These are phyloP conservation scores for Delphinapterus leucas DNA, from an alignment of 2,113 vertebrate genomes.

Conservation along the genomic window DNA sequence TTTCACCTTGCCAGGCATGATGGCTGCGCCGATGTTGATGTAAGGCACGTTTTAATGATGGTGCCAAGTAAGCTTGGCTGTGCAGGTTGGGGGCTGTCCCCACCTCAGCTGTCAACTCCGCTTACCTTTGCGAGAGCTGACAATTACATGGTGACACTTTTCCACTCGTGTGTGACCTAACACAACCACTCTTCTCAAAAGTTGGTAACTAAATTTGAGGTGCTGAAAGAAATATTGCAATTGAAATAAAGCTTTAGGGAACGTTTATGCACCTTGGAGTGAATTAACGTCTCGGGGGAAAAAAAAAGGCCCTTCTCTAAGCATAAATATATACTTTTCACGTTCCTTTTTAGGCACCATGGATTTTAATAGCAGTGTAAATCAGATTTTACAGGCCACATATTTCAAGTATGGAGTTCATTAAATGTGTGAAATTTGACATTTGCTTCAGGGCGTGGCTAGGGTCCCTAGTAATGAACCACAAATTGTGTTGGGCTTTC, in stretches of 20 bases:
- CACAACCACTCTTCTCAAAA: slow-evolving; percentile 58
- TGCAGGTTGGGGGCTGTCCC: slow-evolving; percentile 58
- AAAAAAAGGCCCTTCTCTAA: slow-evolving; percentile 46
- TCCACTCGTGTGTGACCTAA: slow-evolving; percentile 49
- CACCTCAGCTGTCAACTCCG: slow-evolving; percentile 62
- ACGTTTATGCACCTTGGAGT: slow-evolving; percentile 70
- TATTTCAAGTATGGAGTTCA: slow-evolving; percentile 85
- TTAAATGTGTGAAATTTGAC: slow-evolving; percentile 86
- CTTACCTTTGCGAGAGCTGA: slow-evolving; percentile 38
- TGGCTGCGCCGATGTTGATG: slow-evolving; percentile 38
- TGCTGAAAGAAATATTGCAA: slow-evolving; percentile 85
- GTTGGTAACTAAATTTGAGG: slow-evolving; percentile 77
- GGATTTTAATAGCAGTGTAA: slow-evolving; percentile 82
- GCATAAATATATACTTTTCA: slow-evolving; percentile 78
- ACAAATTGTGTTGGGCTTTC: slow-evolving; percentile 76
- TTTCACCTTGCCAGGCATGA: not conserved
- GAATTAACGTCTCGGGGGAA: slow-evolving; percentile 72
- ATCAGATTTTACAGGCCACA: slow-evolving; percentile 84
- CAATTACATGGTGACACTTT: slow-evolving; percentile 34
- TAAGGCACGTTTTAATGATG: slow-evolving; percentile 31
- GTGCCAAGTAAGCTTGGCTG: slow-evolving; percentile 69
- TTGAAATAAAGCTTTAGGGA: slow-evolving; percentile 78
- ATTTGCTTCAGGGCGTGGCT: slow-evolving; percentile 82
- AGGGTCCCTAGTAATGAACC: slow-evolving; percentile 77
- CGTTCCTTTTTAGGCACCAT: slow-evolving; percentile 74